A percentile compares a stretch with the other conserved stretches of the same genome.
Evolutionary conservation across 2,113 vertebrate species (phyloP).

Genomic region (Phoenicopterus ruber): DNA sequence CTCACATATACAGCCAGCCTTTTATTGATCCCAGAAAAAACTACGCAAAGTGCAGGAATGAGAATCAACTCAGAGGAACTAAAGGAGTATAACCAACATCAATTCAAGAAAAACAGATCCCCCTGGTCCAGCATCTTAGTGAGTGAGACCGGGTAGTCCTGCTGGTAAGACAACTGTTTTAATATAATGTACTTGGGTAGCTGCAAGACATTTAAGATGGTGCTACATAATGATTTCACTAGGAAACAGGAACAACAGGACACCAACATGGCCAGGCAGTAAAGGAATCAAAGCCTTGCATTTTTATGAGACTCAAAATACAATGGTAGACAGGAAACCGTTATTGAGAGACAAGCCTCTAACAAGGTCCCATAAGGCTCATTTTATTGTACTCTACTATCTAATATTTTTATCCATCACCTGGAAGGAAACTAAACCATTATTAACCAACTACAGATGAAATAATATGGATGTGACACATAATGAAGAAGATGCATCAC

Average conservation of each 20-base stretch:
- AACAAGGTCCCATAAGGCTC: neutral
- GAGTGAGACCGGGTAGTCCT: accelerated
- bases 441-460: neutral
- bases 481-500: neutral
- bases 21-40: neutral
- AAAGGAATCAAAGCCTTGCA: neutral
- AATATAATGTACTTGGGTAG: neutral
- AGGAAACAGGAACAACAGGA: neutral
- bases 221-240: neutral
- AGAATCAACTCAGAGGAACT: neutral
- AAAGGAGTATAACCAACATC: neutral
- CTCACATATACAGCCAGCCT: neutral
- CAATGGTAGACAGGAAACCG: neutral
- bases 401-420: neutral
- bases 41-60: neutral
- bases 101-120: neutral
- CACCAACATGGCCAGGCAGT: neutral
- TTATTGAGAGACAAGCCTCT: neutral
- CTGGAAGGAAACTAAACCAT: neutral
- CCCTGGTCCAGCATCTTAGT: neutral
- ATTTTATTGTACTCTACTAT: neutral
- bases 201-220: neutral
- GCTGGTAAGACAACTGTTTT: neutral
- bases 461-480: neutral
- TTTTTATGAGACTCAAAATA: neutral